Evolutionary conservation across 2,113 vertebrate genomes (phyloP), one percentile per base, ranked within the genome.

Genomic region (Scatophagus argus): DNA sequence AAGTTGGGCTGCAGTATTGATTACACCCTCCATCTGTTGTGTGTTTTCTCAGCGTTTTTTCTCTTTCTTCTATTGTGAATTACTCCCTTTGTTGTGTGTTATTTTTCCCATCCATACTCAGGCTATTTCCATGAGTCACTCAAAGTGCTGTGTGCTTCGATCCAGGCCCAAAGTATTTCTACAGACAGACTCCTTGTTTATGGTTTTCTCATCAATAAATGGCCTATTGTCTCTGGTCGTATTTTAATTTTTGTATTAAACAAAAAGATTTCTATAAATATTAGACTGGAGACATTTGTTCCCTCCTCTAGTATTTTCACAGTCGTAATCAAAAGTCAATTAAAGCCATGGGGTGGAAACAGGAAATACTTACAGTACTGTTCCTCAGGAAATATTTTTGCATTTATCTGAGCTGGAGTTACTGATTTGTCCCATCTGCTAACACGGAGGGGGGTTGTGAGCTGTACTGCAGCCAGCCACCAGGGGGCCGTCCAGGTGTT

Each of bases 1-100:
- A 69, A 79, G 79, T 65, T 41, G 56, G 39, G 72, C 67, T 74
- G 73, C 64, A 76, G 88, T 87, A 91, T 92, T 91, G 91, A 91
- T 92, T 92, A 85, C 89, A 89, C 74, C 19, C 74, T 76, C 86
- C 92, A 94, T 92, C 92, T 94, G 92, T 80, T 92, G 88, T 79
- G 80, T 64, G 55, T 94, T 91, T 92, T 81, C 81, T 58, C 71
- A 17, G 32, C 68, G 41, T 64, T 86, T 77, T 36, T 31, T 31
- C 55, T 71, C 69, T 38, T 74, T 60, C 64, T 74, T 88, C 88
- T 91, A 89, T 93, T 93, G 89, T 89, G 86, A 90, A 90, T 92
- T 82, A 78, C 77, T 86, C 70, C 74, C 90, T 92, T 93, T 93
- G 88, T 92, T 93, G 88, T 92, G 81, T 86, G 69, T 82, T 86